These are phyloP conservation scores for Cheilosia urbana DNA, from an alignment of 2,888 invertebrate genomes.

Conservation along the genomic window DNA sequence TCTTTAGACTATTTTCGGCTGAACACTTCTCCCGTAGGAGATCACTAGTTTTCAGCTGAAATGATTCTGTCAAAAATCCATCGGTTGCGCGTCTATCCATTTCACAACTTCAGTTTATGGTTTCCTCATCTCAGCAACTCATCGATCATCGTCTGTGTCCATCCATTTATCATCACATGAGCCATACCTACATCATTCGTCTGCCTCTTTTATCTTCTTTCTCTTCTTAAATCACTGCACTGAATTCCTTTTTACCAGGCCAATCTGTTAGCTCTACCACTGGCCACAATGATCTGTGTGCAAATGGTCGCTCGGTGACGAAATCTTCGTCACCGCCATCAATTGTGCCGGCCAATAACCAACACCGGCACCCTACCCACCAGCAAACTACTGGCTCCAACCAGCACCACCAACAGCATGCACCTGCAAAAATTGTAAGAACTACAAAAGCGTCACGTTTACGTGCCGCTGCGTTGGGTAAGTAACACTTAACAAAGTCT, in stretches of 20 bases:
- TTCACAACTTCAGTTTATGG: no score
- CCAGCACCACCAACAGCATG: constrained; percentile 74
- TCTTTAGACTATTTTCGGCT: no score
- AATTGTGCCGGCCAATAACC: constrained; percentile 57
- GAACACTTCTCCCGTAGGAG: no score
- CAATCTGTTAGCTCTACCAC: constrained; percentile 58
- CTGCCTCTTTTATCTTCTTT: constrained; percentile 24
- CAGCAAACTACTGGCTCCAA: constrained; percentile 65
- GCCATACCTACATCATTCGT: neutral
- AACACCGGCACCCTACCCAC: constrained; percentile 65
- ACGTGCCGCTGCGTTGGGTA: constrained; percentile 87
- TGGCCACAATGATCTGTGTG: constrained; percentile 53
- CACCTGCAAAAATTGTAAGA: constrained; percentile 84
- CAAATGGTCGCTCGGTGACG: constrained; percentile 61
- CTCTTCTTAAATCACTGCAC: constrained; percentile 54
- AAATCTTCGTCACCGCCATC: constrained; percentile 70
- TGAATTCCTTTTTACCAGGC: constrained; percentile 68
- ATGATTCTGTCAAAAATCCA: no score
- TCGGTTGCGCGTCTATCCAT: no score
- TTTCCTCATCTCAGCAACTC: neutral
- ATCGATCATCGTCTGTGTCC: constrained; percentile 1
- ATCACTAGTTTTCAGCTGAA: no score
- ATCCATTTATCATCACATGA: constrained; percentile 27
- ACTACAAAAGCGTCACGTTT: constrained; percentile 90
- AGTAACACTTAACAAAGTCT: constrained; percentile 76